Evolutionary conservation across 2,113 vertebrate species (phyloP), one percentile per base, ranked within the genome.

Genomic region (Archocentrus centrarchus): DNA sequence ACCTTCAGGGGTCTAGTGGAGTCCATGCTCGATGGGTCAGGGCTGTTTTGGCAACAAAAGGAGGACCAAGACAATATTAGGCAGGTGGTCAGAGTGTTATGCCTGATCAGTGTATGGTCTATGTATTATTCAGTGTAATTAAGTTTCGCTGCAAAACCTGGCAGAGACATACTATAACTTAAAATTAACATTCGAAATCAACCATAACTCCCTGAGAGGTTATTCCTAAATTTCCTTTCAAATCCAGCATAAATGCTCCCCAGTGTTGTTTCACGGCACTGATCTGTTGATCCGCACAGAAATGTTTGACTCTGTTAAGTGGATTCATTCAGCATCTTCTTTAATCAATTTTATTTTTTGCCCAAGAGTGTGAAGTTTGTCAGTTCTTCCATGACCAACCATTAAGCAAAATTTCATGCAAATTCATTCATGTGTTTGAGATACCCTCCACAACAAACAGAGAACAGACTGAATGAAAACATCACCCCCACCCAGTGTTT

Each of bases 341-440:
- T 32, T 55, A 20, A 55, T 55, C 68, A 73, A 47, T 73, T 73
- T 20, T 35, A 50, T 47, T 10, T 32, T 55, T 73, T 55, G 27
- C 68, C 27, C 17, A 68, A 30, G 22, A 81, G 62, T 27, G 44
- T 61, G 27, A 73, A 70, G 73, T 82, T 22, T 37, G 22, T 6
- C n/a, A 30, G 7, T 60, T 62, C 37, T 47, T 75, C 14, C 13
- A 1, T 86, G 75, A 7, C 77, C 30, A 44, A 32, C 47, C 0
- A 22, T 64, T 79, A 58, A 57, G 70, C 4, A 17, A 53, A 32
- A 66, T n/a, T 57, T 61, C 11, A 89, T 82, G 79, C 27, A 81
- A 84, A 91, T 83, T 59, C 41, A 73, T 82, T 55, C 58, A 17
- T 18, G 63, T 81, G 59, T 85, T 81, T 75, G 44, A 84, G 57